phyloP scores from a whole-genome alignment of 2,113 vertebrate species.

The Alosa alosa region DNA sequence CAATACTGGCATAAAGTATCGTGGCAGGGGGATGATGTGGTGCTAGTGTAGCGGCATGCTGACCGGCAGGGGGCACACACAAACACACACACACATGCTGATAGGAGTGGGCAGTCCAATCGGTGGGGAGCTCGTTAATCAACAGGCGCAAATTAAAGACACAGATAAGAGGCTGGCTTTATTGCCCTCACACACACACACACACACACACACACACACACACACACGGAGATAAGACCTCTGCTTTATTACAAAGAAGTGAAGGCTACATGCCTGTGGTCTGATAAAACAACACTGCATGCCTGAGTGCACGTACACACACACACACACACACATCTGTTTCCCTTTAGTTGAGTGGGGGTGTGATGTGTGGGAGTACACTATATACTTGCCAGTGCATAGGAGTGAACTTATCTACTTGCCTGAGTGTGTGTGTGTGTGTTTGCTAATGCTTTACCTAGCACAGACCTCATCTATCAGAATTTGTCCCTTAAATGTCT shows the following conservation, averaged over 20 bases:
- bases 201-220: neutral
- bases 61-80: neutral
- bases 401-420: neutral
- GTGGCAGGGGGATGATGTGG: too few relatives aligned
- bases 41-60: too few relatives aligned
- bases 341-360: neutral
- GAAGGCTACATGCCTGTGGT: conserved; percentile 21
- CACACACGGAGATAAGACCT: neutral
- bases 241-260: neutral
- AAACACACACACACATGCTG: neutral
- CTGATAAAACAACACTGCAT: conserved; percentile 29
- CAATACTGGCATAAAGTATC: too few relatives aligned
- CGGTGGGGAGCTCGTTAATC: conserved; percentile 39
- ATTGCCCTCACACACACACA: conserved; percentile 17
- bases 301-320: neutral
- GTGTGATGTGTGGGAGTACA: conserved; percentile 1
- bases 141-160: conserved; percentile 43
- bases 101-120: neutral
- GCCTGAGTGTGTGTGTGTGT: neutral
- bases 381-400: neutral
- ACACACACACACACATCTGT: conserved; percentile 10
- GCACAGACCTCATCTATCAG: neutral
- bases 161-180: conserved; percentile 40
- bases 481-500: neutral
- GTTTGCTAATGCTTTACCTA: neutral